Conservation (phyloP, 2,797 vertebrate genomes). For the Synanceia verrucosa region DNA sequence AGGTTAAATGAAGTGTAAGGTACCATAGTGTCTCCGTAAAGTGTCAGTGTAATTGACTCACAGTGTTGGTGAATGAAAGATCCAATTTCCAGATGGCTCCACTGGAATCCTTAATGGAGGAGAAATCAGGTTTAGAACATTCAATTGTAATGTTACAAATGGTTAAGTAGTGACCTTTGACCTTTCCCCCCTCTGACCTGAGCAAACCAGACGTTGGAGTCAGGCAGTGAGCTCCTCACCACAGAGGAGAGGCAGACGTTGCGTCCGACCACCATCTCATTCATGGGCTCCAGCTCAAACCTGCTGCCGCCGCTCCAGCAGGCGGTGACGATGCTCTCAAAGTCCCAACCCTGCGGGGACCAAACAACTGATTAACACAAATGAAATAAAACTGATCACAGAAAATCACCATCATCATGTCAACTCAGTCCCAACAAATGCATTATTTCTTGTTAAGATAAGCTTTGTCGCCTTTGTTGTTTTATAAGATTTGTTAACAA, state of each 20-base stretch:
- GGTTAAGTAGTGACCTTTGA: constrained; percentile 10
- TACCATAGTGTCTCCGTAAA: rapidly evolving
- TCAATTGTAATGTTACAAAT: background rate
- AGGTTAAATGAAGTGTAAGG: background rate
- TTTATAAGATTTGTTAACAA: background rate
- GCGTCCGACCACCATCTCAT: constrained; percentile 88
- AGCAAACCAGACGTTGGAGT: constrained; percentile 90
- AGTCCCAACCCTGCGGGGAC: constrained; percentile 88
- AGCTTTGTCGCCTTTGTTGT: background rate
- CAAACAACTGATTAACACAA: background rate
- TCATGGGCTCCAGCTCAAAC: constrained; percentile 90
- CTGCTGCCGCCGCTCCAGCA: constrained; percentile 80
- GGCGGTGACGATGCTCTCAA: constrained; percentile 87
- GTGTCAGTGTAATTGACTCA: constrained; percentile 65
- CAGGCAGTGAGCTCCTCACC: constrained; percentile 83
- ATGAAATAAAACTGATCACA: background rate
- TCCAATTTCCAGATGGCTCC: constrained; percentile 97
- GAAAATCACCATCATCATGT: too few relatives aligned
- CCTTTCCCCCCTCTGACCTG: constrained; percentile 82
- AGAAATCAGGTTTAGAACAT: background rate
- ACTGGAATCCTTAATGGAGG: constrained; percentile 85
- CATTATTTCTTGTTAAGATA: too few relatives aligned
- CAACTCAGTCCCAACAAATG: too few relatives aligned
- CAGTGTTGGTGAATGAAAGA: constrained; percentile 91
- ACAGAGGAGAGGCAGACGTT: constrained; percentile 87